A percentile compares a stretch with the other conserved stretches of the same genome.
phyloP scores from a whole-genome alignment of 2,797 vertebrate genomes.

The Triplophysa bombifrons region DNA sequence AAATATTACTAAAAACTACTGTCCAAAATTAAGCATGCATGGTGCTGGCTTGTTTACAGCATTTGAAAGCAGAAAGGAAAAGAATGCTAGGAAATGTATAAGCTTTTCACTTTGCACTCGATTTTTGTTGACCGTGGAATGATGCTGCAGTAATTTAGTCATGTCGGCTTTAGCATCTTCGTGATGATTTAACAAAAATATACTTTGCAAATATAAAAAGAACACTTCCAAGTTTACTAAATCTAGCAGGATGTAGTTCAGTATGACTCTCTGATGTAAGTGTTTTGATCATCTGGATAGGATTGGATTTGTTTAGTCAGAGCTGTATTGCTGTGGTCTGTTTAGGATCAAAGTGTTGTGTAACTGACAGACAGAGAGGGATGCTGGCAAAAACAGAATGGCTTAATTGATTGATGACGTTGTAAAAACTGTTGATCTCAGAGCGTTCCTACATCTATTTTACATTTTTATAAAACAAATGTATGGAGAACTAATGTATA shows the following conservation, averaged over 20 bases:
- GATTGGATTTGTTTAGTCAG: conserved; percentile 1
- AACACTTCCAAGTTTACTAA: background rate
- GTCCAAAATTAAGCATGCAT: background rate
- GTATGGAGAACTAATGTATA: background rate
- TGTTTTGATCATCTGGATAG: background rate
- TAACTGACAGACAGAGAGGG: conserved; percentile 28
- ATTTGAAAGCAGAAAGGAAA: background rate
- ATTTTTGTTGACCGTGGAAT: background rate
- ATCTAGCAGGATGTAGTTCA: background rate
- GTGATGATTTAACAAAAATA: background rate
- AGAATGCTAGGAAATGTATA: too few relatives aligned
- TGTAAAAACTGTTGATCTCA: conserved; percentile 21
- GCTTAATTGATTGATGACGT: conserved; percentile 52
- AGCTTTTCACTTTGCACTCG: background rate
- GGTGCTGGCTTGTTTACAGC: background rate
- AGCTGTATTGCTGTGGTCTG: background rate
- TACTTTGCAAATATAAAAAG: background rate
- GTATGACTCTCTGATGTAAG: background rate
- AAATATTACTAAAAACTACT: background rate
- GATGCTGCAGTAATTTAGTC: background rate
- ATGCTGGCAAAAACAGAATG: conserved; percentile 21
- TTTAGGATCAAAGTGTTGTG: conserved; percentile 42
- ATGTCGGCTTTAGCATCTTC: background rate
- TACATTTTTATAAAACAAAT: too few relatives aligned
- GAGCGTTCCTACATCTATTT: background rate